phyloP scores from a whole-genome alignment of 2,888 invertebrate genomes.

The Clitarchus hookeri region DNA sequence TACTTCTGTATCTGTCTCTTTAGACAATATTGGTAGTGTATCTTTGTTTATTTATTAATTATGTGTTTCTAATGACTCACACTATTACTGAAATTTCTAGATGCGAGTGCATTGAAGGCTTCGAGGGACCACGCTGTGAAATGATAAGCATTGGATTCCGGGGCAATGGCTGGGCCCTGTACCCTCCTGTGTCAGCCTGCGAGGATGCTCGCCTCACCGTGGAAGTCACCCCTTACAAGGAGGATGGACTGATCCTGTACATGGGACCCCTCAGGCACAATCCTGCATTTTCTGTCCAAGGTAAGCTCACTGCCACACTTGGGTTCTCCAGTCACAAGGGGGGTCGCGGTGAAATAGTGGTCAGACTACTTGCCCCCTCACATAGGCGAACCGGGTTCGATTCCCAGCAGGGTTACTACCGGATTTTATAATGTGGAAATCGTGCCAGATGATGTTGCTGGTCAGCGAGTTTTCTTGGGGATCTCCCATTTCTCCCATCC shows the following conservation, averaged over 20 bases:
- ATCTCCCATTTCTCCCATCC: no score
- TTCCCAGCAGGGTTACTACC: not conserved
- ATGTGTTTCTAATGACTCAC: not conserved
- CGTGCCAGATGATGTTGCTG: not conserved
- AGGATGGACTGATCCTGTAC: conserved; percentile 87
- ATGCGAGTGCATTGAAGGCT: conserved; percentile 81
- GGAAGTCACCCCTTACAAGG: conserved; percentile 75
- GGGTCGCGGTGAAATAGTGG: no score
- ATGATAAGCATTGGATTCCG: conserved; percentile 84
- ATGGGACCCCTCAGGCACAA: conserved; percentile 78
- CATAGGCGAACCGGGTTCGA: not conserved
- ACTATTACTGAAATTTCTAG: conserved; percentile 48
- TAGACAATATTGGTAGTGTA: no score
- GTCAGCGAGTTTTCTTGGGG: no score
- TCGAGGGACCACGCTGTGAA: conserved; percentile 89
- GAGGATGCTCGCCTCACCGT: conserved; percentile 80
- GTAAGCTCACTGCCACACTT: conserved; percentile 51
- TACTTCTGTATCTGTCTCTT: no score
- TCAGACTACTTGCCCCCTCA: conserved; percentile 11
- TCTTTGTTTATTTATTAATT: no score
- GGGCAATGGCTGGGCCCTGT: conserved; percentile 93
- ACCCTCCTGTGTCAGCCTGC: conserved; percentile 84
- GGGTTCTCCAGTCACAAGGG: not conserved
- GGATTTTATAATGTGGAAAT: not conserved
- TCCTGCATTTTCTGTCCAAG: conserved; percentile 67